These are phyloP conservation scores for Wiebesia pumilae DNA, from an alignment of 1,140 invertebrate genomes.

Conservation along the genomic window DNA sequence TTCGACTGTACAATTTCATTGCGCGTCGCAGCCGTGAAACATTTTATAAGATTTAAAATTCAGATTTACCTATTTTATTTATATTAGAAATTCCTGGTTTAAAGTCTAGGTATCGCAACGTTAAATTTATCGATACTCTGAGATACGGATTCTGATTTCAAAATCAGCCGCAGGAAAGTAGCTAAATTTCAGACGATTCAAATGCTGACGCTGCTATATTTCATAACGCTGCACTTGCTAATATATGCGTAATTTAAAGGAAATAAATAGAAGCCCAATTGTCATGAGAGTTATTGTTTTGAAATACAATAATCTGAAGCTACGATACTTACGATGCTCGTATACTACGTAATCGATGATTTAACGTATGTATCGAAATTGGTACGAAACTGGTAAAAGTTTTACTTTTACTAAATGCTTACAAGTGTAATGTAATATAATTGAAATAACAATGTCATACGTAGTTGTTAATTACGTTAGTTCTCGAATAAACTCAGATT, in stretches of 20 bases:
- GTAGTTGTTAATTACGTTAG: no score
- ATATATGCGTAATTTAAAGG: neutral
- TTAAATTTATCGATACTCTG: neutral
- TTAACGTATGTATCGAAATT: no score
- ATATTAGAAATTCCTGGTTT: neutral
- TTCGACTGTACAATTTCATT: no score
- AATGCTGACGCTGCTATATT: neutral
- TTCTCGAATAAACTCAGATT: no score
- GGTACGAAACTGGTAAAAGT: no score
- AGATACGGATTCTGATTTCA: neutral
- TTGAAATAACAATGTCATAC: no score
- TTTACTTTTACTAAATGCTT: no score
- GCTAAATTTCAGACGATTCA: neutral
- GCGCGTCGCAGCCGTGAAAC: neutral
- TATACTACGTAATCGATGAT: no score
- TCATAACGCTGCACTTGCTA: neutral
- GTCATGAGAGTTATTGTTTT: no score
- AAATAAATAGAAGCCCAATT: neutral
- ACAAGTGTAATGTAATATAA: no score
- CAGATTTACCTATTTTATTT: neutral
- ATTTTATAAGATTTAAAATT: neutral
- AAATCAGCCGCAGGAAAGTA: neutral
- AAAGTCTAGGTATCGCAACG: neutral
- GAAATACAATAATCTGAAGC: no score
- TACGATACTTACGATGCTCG: no score